Conservation (phyloP, 2,113 vertebrate species). For the Amazona guildingii region DNA sequence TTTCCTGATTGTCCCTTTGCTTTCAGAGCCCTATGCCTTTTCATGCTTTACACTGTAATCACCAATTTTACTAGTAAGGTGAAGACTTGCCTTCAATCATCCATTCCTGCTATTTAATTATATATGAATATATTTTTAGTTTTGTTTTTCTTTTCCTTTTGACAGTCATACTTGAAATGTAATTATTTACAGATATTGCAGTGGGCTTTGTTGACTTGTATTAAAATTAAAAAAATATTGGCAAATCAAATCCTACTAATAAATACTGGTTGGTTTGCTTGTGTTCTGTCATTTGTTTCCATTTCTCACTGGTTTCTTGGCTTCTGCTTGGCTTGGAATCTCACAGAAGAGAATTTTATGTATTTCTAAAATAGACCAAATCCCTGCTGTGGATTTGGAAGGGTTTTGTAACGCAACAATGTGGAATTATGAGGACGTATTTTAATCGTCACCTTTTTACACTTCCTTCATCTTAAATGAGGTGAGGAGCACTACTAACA, state of each 20-base stretch:
- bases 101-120: neutral
- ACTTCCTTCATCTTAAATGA: neutral
- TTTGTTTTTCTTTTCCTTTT: neutral
- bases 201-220: neutral
- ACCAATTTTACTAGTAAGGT: neutral
- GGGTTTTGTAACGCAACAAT: neutral
- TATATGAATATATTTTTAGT: fast-evolving
- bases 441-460: neutral
- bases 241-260: neutral
- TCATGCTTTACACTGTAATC: neutral
- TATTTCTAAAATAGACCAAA: neutral
- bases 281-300: neutral
- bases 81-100: neutral
- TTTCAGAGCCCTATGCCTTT: neutral
- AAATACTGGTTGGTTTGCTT: neutral
- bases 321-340: neutral
- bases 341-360: neutral
- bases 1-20: neutral
- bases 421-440: neutral
- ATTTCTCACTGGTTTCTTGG: neutral
- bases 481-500: neutral
- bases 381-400: neutral
- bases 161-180: neutral
- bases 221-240: neutral
- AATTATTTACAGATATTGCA: neutral